Percentiles rank a stretch among this genome's conserved stretches.
Evolutionary conservation across 2,888 invertebrate species (phyloP).

Genomic region (Cheilosia variabilis): DNA sequence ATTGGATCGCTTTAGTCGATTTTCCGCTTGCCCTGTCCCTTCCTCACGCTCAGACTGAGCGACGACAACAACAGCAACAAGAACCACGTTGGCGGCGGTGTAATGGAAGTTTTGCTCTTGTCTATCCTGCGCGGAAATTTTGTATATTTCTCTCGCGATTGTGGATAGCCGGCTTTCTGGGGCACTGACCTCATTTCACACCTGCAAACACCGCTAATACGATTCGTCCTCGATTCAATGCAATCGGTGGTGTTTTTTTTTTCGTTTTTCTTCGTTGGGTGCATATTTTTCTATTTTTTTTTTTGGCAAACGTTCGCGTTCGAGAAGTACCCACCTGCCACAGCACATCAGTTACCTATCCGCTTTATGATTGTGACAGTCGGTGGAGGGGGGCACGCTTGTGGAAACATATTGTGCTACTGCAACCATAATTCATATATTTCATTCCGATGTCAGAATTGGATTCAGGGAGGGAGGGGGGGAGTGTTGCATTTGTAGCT

Average conservation of each 20-base stretch:
- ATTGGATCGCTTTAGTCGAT: constrained; percentile 72
- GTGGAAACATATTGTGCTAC: constrained; percentile 56
- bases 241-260: not conserved
- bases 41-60: constrained; percentile 19
- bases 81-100: not conserved
- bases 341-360: constrained; percentile 57
- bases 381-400: constrained; percentile 1
- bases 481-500: not conserved
- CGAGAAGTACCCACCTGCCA: constrained; percentile 52
- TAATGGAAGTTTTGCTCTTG: constrained; percentile 18
- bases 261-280: constrained; percentile 1
- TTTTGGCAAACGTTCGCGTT: constrained; percentile 46
- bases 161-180: constrained; percentile 16
- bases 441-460: constrained; percentile 64
- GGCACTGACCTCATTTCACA: constrained; percentile 63
- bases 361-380: constrained; percentile 64
- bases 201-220: constrained; percentile 41
- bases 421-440: constrained; percentile 69
- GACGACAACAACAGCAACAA: not conserved
- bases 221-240: constrained; percentile 47
- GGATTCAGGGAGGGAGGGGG: not conserved
- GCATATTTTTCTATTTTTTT: not conserved
- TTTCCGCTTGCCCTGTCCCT: constrained; percentile 45
- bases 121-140: constrained; percentile 1
- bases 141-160: constrained; percentile 38